Evolutionary conservation across 2,797 vertebrate species (phyloP).

Genomic region (Emydoidea blandingii): DNA sequence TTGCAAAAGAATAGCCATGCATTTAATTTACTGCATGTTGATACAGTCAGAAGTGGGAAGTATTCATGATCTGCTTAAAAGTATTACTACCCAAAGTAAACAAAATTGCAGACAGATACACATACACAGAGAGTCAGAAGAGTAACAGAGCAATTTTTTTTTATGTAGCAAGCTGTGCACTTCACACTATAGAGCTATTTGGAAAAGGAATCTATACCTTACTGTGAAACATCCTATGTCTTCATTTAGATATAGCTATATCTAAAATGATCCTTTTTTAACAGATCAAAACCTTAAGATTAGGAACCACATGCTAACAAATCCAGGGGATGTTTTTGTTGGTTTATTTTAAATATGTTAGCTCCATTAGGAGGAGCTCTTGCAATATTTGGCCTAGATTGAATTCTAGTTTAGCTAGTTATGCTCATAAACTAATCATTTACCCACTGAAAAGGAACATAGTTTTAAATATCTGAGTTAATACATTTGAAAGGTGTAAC

Average conservation of each 20-base stretch:
- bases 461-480: not conserved
- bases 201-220: not conserved
- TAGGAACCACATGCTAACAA: not conserved
- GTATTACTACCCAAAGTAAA: not conserved
- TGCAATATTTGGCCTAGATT: constrained; percentile 81
- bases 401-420: not conserved
- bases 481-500: not conserved
- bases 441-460: not conserved
- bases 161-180: not conserved
- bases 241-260: not conserved
- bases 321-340: not conserved
- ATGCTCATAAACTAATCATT: constrained; percentile 25
- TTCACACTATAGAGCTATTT: not conserved
- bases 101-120: not conserved
- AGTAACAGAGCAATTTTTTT: not conserved
- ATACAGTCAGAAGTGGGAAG: constrained; percentile 27
- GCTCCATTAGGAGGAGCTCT: constrained; percentile 92
- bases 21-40: constrained; percentile 32
- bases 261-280: not conserved
- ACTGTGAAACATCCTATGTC: not conserved
- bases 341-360: not conserved
- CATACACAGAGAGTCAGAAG: not conserved
- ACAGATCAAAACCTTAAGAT: not conserved
- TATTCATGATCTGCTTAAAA: constrained; percentile 22
- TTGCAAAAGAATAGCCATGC: constrained; percentile 24